Evolutionary conservation across 2,797 vertebrate species (phyloP).

Genomic region (Cyprinodon diabolis): DNA sequence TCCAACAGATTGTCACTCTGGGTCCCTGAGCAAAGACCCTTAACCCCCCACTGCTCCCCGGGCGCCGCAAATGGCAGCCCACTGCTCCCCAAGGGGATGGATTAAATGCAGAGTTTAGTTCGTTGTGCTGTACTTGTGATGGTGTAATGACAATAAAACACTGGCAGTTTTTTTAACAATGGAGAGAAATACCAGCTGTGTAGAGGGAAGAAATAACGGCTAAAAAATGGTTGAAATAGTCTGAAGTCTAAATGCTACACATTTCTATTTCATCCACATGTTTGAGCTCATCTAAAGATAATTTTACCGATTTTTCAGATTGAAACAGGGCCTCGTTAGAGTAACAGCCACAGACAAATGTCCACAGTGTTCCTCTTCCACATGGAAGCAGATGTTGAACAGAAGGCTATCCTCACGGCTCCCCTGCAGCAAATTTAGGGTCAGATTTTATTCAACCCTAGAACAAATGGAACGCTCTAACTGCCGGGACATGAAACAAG

Average conservation of each 20-base stretch:
- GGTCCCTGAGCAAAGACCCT: no score
- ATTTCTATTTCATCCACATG: not conserved
- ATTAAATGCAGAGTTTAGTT: no score
- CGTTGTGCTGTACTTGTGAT: no score
- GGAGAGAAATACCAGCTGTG: not conserved
- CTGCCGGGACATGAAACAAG: conserved; percentile 51
- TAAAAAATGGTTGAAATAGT: conserved; percentile 5
- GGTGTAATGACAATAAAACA: no score
- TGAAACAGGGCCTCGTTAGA: not conserved
- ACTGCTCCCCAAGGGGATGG: no score
- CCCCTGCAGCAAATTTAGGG: conserved; percentile 61
- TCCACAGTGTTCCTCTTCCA: conserved; percentile 47
- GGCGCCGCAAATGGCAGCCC: no score
- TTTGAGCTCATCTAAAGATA: not conserved
- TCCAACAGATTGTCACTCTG: no score
- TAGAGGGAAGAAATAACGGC: conserved; percentile 3
- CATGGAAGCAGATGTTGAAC: conserved; percentile 62
- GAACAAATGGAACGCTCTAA: conserved; percentile 53
- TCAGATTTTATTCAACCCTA: conserved; percentile 51
- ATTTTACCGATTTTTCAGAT: not conserved
- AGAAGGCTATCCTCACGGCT: conserved; percentile 55
- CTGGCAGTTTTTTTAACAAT: not conserved
- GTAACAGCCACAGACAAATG: conserved; percentile 3
- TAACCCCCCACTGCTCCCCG: no score
- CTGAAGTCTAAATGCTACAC: not conserved